These are phyloP conservation scores for Cyclargus thomasi DNA, from an alignment of 1,140 invertebrate genomes.

Conservation along the genomic window DNA sequence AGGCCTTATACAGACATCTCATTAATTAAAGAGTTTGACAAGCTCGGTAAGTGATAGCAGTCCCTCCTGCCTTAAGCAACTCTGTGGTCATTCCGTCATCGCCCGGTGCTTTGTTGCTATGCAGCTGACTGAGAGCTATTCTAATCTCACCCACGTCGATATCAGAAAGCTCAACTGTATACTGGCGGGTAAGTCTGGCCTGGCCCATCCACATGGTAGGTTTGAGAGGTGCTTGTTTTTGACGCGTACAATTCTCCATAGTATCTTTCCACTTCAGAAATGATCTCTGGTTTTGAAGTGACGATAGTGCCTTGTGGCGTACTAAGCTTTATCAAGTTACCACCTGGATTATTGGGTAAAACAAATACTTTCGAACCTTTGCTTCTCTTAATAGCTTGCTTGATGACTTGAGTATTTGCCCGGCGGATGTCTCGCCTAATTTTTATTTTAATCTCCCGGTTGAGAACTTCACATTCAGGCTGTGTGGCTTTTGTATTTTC, in stretches of 20 bases:
- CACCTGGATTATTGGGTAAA: not conserved
- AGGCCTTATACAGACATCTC: too few species aligned
- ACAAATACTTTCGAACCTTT: too few species aligned
- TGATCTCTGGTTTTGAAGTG: not conserved
- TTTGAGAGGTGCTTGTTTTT: too few species aligned
- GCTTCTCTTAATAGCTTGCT: too few species aligned
- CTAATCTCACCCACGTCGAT: conserved; percentile 6
- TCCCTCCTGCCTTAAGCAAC: conserved; percentile 16
- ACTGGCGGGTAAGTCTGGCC: not conserved
- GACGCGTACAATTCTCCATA: not conserved
- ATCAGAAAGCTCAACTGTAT: conserved; percentile 5
- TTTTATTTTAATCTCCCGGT: not conserved
- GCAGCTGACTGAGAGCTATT: conserved; percentile 3
- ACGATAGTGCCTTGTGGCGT: not conserved
- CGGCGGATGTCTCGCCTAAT: not conserved
- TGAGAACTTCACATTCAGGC: not conserved
- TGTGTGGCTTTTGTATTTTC: too few species aligned
- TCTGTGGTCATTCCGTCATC: conserved; percentile 21
- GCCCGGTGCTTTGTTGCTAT: conserved; percentile 18
- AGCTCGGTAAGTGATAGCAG: conserved; percentile 4
- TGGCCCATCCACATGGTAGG: not conserved
- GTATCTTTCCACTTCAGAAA: not conserved
- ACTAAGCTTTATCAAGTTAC: not conserved
- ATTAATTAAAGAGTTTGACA: conserved; percentile 10
- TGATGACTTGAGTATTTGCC: not conserved